Evolutionary conservation across 2,888 invertebrate species (phyloP), one percentile per base, ranked within the genome.

Genomic region (Euplexia lucipara): DNA sequence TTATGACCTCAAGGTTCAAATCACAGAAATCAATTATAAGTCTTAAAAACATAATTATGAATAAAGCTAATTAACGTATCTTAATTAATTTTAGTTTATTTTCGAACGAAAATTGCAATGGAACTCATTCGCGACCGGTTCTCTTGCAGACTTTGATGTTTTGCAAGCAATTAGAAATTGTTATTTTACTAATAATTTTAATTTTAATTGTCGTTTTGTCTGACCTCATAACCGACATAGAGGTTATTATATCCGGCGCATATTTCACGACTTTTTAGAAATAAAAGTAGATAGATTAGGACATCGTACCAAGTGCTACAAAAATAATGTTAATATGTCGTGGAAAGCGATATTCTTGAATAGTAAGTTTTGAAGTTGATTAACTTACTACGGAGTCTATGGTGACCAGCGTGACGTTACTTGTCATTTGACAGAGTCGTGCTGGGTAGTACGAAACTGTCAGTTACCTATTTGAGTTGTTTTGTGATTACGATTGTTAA

Each of bases 121-220:
- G 18, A 44, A 58, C 47, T 53, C 51, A 59, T 56, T 65, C 51
- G 48, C 35, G 30, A 76, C 79, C 69, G 79, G 73, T 76, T 70
- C 18, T 73, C 37, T 20, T 65, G 61, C 65, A 65, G 64, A 53
- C 47, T 44, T 22, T 5, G 56, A 62, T 52, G 45, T 64, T 72
- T 70, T 58, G 79, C 63, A 51, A 54, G 75, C 69, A 70, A 75
- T 78, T 67, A 59, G 58, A 67, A 70, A 67, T 75, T 70, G 62
- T 69, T 70, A 45, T 58, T 56, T 49, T 16, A 44, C 37, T 32
- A 68, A 69, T 64, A 48, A 68, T 59, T 70, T 62, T 51, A 71
- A 59, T 62, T 63, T 53, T 62, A 66, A 75, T 63, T 78, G 65
- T 78, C 57, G 47, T 54, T 61, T 56, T 53, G 68, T 70, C 68